Percentiles rank a stretch among this genome's conserved stretches.
phyloP scores from a whole-genome alignment of 2,797 vertebrate species.

The Peromyscus melanophrys region DNA sequence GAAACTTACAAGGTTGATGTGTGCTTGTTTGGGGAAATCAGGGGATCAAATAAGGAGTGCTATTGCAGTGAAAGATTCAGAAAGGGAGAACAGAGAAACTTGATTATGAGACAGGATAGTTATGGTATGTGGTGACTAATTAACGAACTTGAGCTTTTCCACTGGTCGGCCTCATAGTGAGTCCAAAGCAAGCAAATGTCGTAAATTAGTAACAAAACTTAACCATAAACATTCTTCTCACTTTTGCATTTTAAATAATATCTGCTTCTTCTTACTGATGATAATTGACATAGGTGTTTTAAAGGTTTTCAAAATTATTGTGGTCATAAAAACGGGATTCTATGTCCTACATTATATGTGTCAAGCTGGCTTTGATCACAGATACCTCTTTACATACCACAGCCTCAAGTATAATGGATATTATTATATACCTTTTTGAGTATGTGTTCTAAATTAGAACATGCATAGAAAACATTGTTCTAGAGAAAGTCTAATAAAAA shows the following conservation, averaged over 20 bases:
- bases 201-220: neutral
- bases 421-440: neutral
- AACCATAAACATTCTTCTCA: neutral
- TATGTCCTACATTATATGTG: neutral
- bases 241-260: neutral
- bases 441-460: conserved; percentile 31
- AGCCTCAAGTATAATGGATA: conserved; percentile 17
- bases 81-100: neutral
- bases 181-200: neutral
- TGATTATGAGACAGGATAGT: neutral
- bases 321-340: neutral
- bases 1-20: neutral
- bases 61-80: neutral
- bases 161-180: neutral
- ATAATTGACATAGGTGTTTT: neutral
- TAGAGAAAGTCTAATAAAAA: neutral
- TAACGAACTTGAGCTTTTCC: neutral
- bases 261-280: neutral
- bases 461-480: neutral
- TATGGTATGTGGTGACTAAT: neutral
- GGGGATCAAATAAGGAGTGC: neutral
- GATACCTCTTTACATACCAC: neutral
- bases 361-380: neutral
- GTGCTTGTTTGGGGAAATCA: neutral
- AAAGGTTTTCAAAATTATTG: neutral